These are phyloP conservation scores for Chondrosia reniformis DNA, from an alignment of 37 sponge, comb jelly and placozoan genomes.

Conservation along the genomic window DNA sequence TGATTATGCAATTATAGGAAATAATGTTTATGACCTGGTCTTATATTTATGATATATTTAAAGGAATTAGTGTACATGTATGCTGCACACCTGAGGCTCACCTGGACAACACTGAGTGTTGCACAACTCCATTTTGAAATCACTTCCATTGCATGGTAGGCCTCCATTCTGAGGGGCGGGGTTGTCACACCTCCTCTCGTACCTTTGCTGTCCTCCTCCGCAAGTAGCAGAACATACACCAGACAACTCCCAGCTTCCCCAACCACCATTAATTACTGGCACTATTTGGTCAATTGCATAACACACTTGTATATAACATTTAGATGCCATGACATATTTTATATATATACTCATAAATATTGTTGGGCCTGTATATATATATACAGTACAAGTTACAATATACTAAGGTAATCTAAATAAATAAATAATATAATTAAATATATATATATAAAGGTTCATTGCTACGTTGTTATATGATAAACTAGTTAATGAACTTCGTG, in stretches of 20 bases:
- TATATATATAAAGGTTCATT: too few relatives aligned
- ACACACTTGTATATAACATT: background rate
- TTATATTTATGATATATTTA: too few relatives aligned
- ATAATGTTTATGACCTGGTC: too few relatives aligned
- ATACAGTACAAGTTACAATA: too few relatives aligned
- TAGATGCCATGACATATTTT: background rate
- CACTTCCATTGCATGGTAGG: background rate
- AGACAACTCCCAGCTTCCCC: background rate
- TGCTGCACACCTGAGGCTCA: too few relatives aligned
- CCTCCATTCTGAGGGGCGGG: conserved; percentile 23
- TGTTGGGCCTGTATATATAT: background rate
- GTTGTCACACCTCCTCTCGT: conserved; percentile 22
- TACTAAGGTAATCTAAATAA: too few relatives aligned
- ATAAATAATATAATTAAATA: background rate
- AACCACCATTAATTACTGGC: conserved; percentile 4
- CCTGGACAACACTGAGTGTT: conserved; percentile 17
- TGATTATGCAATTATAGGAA: too few relatives aligned
- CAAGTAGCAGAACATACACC: conserved; percentile 10
- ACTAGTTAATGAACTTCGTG: too few relatives aligned
- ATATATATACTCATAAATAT: background rate
- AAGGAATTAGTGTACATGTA: too few relatives aligned
- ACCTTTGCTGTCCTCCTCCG: conserved; percentile 1
- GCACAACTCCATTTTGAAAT: conserved; percentile 15
- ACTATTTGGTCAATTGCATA: background rate
- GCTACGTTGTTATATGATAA: too few relatives aligned